These are phyloP conservation scores for Pachyrhynchus sulphureomaculatus DNA, from an alignment of 1,140 invertebrate species.

Conservation along the genomic window DNA sequence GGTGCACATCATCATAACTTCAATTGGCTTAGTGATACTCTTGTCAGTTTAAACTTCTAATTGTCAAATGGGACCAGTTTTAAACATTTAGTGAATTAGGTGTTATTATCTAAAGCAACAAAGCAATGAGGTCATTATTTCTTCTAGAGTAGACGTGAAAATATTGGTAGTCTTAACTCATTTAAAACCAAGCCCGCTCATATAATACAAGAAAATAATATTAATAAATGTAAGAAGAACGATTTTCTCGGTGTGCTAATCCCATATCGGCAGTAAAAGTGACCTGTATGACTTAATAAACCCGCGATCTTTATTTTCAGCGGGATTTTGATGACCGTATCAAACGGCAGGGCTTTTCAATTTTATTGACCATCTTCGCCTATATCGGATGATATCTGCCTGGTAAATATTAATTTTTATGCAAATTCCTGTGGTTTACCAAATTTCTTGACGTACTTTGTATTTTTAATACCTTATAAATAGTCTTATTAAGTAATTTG, in stretches of 20 bases:
- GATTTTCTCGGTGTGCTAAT: conserved; percentile 36
- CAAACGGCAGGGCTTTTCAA: conserved; percentile 25
- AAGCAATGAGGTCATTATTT: no score
- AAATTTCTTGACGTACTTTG: conserved; percentile 26
- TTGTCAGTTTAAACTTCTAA: no score
- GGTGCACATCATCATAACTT: no score
- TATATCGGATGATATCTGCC: conserved; percentile 31
- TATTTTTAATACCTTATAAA: conserved; percentile 10
- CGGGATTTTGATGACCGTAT: conserved; percentile 33
- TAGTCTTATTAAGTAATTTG: background rate
- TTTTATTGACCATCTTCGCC: conserved; percentile 26
- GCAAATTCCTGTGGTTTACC: conserved; percentile 31
- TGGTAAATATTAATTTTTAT: conserved; percentile 36
- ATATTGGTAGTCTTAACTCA: conserved; percentile 24
- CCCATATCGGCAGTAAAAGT: conserved; percentile 31
- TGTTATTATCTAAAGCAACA: no score
- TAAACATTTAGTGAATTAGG: no score
- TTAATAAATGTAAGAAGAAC: conserved; percentile 36
- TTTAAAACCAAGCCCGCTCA: conserved; percentile 8
- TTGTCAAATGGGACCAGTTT: no score
- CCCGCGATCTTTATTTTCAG: conserved; percentile 37
- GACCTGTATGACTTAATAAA: conserved; percentile 39
- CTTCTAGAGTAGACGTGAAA: no score
- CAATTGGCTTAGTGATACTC: no score
- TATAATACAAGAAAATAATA: conserved; percentile 38